Conservation (phyloP, 2,888 invertebrate genomes). For the Caenorhabditis macrosperma region DNA sequence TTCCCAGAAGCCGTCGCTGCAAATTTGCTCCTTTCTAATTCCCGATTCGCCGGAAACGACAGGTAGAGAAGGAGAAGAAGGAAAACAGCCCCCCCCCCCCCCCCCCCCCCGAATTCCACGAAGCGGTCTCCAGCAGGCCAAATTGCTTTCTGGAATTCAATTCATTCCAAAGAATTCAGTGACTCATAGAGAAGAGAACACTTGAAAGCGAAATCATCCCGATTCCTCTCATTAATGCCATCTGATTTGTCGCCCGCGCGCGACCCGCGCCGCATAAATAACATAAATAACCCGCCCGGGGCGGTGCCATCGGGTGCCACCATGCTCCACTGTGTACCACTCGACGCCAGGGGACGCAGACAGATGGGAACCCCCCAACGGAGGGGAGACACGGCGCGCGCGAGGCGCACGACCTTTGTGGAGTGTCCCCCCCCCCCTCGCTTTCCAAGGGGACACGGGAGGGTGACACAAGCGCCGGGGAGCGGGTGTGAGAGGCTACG, state of each 20-base stretch:
- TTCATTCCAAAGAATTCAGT: too few relatives aligned
- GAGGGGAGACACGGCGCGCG: background rate
- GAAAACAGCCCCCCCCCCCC: too few relatives aligned
- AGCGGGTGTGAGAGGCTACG: conserved; percentile 26
- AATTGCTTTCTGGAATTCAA: too few relatives aligned
- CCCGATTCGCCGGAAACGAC: too few relatives aligned
- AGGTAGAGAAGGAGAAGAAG: too few relatives aligned
- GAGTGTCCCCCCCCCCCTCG: background rate
- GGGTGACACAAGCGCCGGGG: background rate
- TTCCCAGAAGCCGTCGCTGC: too few relatives aligned
- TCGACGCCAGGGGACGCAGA: conserved; percentile 3
- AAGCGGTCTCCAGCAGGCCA: too few relatives aligned
- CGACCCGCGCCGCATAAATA: conserved; percentile 16
- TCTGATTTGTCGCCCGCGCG: background rate
- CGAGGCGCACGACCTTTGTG: conserved; percentile 11
- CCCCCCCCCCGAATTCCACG: too few relatives aligned
- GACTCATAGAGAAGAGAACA: too few relatives aligned
- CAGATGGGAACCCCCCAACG: conserved; percentile 21
- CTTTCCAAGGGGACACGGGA: too few relatives aligned
- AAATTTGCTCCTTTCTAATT: too few relatives aligned
- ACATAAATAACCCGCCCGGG: too few relatives aligned
- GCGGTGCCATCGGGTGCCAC: background rate
- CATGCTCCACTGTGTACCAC: conserved; percentile 33
- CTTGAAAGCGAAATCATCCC: background rate
- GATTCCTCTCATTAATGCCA: background rate